Percentiles rank a stretch among this genome's conserved stretches.
phyloP scores from a whole-genome alignment of 2,797 vertebrate genomes.

The Poecilia wingei region DNA sequence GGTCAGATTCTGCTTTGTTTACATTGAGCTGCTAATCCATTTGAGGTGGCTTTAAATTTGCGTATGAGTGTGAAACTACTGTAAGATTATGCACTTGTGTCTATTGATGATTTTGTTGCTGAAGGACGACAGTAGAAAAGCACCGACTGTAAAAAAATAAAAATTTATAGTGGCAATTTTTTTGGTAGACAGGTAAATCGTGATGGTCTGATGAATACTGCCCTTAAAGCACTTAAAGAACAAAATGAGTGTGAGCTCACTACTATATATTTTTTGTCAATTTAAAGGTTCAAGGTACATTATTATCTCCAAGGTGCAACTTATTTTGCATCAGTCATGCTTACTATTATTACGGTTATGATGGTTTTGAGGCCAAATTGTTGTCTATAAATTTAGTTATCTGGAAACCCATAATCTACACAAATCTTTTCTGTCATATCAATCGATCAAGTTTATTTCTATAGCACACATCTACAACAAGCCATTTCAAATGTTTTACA shows the following conservation, averaged over 20 bases:
- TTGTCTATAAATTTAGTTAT: not conserved
- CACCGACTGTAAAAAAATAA: not conserved
- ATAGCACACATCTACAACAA: too few relatives aligned
- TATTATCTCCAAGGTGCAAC: not conserved
- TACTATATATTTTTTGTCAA: not conserved
- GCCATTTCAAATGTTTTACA: too few relatives aligned
- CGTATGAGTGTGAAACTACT: slow-evolving; percentile 11
- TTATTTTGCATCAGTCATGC: not conserved
- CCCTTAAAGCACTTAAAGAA: not conserved
- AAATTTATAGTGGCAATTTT: not conserved
- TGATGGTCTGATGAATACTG: not conserved
- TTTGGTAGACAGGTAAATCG: not conserved
- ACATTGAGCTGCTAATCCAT: slow-evolving; percentile 57
- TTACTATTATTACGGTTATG: not conserved
- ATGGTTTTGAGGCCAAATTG: not conserved
- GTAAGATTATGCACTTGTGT: slow-evolving; percentile 11
- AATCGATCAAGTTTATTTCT: too few relatives aligned
- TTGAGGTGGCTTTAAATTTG: slow-evolving; percentile 36
- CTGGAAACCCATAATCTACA: not conserved
- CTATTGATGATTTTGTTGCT: slow-evolving; percentile 12
- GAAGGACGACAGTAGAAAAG: not conserved
- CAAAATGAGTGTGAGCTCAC: not conserved
- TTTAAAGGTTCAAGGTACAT: not conserved
- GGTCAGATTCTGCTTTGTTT: slow-evolving; percentile 61
- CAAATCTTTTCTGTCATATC: not conserved